Conservation (phyloP, 2,113 vertebrate genomes). For the Catagonus wagneri region DNA sequence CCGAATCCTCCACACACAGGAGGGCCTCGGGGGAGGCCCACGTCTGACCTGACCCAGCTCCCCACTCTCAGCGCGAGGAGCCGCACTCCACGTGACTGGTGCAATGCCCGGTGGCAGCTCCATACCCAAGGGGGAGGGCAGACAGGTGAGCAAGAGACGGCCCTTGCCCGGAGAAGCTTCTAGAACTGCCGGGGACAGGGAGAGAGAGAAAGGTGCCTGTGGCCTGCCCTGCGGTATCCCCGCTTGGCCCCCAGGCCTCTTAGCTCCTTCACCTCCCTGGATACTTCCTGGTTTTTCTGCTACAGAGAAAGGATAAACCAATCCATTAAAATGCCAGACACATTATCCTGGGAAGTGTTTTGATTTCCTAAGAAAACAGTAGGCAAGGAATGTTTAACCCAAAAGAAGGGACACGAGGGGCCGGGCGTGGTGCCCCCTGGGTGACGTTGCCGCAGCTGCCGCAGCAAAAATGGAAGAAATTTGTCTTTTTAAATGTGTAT, state of each 20-base stretch:
- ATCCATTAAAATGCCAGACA: neutral
- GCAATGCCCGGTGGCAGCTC: neutral
- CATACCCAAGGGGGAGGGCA: neutral
- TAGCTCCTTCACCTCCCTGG: neutral
- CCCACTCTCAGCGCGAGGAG: neutral
- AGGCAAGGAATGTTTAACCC: slow-evolving; percentile 12
- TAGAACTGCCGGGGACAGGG: fast-evolving
- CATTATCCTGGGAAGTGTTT: neutral
- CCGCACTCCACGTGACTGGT: neutral
- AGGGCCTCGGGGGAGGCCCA: fast-evolving
- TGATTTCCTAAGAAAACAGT: slow-evolving; percentile 32
- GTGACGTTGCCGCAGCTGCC: neutral
- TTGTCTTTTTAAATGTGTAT: neutral
- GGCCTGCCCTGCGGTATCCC: neutral
- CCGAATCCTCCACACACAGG: neutral
- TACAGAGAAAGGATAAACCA: neutral
- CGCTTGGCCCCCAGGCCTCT: neutral
- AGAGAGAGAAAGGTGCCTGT: fast-evolving
- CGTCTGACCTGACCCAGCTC: fast-evolving
- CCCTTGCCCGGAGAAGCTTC: neutral
- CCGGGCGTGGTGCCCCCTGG: neutral
- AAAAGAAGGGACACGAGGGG: neutral
- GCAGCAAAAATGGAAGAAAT: no score
- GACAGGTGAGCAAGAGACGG: neutral
- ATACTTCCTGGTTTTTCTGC: neutral